phyloP scores from a whole-genome alignment of 2,797 vertebrate genomes.

The Poeciliopsis turneri region DNA sequence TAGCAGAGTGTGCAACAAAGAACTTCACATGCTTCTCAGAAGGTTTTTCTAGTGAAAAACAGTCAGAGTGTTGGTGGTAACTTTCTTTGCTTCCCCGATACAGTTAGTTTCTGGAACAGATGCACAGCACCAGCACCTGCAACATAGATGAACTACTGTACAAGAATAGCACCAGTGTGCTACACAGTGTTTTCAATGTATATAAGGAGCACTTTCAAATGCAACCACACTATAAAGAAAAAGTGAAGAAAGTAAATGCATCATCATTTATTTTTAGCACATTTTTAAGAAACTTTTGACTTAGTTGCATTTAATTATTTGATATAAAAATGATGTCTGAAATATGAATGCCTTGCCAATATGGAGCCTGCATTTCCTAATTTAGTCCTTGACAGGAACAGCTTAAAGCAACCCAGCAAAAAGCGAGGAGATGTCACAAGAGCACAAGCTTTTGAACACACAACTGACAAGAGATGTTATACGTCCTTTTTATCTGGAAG shows the following conservation, averaged over 20 bases:
- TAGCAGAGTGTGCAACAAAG: conserved; percentile 5
- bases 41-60: conserved; percentile 23
- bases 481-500: background rate
- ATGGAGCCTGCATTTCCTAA: background rate
- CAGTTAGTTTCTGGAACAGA: conserved; percentile 42
- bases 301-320: background rate
- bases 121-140: conserved; percentile 40
- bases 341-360: background rate
- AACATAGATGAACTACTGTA: conserved; percentile 35
- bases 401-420: conserved; percentile 2
- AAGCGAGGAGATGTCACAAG: background rate
- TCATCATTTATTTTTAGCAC: background rate
- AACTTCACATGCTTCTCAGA: conserved; percentile 26
- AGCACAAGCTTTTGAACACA: conserved; percentile 3
- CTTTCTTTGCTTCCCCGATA: conserved; percentile 40
- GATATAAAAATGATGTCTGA: background rate
- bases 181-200: conserved; percentile 41
- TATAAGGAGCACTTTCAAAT: conserved; percentile 13
- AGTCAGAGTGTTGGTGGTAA: conserved; percentile 29
- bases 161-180: conserved; percentile 26
- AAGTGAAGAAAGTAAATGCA: background rate
- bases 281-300: background rate
- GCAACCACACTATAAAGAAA: background rate
- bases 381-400: conserved; percentile 1
- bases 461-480: background rate